Evolutionary conservation across 2,113 vertebrate species (phyloP).

Genomic region (Eretmochelys imbricata): DNA sequence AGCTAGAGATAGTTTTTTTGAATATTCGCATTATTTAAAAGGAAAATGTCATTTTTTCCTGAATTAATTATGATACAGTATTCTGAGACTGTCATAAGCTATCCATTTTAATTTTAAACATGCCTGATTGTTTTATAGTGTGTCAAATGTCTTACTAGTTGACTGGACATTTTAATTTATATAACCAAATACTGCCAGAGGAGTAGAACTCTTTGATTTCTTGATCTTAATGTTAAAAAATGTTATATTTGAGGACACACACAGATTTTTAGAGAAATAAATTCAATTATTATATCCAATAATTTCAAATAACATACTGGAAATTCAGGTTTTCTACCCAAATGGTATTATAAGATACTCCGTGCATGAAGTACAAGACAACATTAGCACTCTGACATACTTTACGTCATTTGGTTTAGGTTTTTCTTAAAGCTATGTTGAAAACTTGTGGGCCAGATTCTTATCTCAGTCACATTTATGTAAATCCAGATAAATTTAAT

Average conservation of each 20-base stretch:
- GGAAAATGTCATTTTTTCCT: background rate
- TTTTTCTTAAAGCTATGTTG: slow-evolving; percentile 45
- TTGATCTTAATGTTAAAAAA: background rate
- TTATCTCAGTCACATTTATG: slow-evolving; percentile 10
- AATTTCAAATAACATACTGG: background rate
- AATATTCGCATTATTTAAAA: background rate
- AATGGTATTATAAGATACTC: background rate
- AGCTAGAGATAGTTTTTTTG: background rate
- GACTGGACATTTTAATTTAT: background rate
- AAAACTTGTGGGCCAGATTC: slow-evolving; percentile 9
- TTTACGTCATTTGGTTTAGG: slow-evolving; percentile 34
- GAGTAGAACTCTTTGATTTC: background rate
- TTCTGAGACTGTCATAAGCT: background rate
- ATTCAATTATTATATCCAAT: slow-evolving; percentile 1
- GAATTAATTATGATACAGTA: background rate
- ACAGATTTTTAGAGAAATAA: background rate
- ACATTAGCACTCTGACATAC: slow-evolving; percentile 34
- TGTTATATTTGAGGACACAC: background rate
- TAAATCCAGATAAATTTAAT: slow-evolving; percentile 40
- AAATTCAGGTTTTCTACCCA: slow-evolving; percentile 17
- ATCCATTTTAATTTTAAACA: background rate
- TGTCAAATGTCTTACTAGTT: background rate
- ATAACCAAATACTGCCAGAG: background rate
- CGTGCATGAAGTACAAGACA: background rate
- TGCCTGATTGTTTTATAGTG: background rate